phyloP scores from a whole-genome alignment of 2,888 invertebrate species.

The Neocrepidodera transversa region DNA sequence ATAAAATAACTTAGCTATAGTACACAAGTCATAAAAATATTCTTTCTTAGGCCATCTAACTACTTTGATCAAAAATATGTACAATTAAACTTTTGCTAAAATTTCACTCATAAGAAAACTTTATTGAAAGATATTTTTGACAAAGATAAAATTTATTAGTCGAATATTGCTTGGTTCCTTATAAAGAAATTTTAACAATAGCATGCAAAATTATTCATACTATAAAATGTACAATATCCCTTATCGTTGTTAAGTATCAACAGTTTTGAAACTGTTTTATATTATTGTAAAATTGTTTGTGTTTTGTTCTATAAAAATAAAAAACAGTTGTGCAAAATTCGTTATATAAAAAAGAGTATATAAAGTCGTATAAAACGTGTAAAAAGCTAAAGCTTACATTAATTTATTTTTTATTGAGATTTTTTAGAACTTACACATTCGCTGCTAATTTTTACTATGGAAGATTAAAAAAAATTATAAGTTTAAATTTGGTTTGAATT shows the following conservation, averaged over 20 bases:
- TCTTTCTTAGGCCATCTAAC: slow-evolving; percentile 28
- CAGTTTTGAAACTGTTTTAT: slow-evolving; percentile 1
- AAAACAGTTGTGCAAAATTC: slow-evolving; percentile 28
- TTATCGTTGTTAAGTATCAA: slow-evolving; percentile 19
- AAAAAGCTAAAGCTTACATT: slow-evolving; percentile 21
- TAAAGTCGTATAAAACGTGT: slow-evolving; percentile 29
- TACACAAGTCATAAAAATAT: slow-evolving; percentile 20
- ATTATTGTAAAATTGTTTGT: background rate
- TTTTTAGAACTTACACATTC: too few relatives aligned
- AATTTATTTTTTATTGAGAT: slow-evolving; percentile 10
- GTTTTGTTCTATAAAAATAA: slow-evolving; percentile 14
- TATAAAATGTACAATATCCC: slow-evolving; percentile 17
- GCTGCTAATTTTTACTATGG: too few relatives aligned
- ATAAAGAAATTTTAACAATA: slow-evolving; percentile 3
- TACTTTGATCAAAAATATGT: slow-evolving; percentile 21
- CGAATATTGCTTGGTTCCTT: too few relatives aligned
- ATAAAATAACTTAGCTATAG: slow-evolving; percentile 18
- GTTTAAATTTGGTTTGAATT: too few relatives aligned
- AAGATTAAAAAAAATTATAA: too few relatives aligned
- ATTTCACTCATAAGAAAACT: background rate
- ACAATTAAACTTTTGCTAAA: slow-evolving; percentile 8
- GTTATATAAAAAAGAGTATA: slow-evolving; percentile 25
- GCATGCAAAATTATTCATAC: slow-evolving; percentile 1
- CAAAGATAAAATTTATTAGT: background rate
- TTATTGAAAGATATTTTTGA: background rate